phyloP scores from a whole-genome alignment of 1,140 invertebrate genomes.

The Zaprionus ghesquierei region DNA sequence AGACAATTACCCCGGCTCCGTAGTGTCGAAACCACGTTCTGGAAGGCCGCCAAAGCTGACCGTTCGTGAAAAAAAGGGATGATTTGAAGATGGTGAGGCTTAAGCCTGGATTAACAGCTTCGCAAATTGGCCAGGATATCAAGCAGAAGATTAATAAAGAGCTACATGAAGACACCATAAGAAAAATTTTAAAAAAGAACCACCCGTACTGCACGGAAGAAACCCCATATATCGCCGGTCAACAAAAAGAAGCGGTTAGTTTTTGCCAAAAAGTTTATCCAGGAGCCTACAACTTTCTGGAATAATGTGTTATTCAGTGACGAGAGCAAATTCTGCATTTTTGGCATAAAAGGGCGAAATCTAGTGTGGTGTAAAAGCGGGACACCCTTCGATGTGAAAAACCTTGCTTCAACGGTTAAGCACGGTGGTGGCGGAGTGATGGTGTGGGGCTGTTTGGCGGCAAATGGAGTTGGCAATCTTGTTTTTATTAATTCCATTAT shows the following conservation, averaged over 20 bases:
- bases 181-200: neutral
- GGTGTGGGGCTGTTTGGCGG: constrained; percentile 74
- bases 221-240: neutral
- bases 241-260: neutral
- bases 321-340: constrained; percentile 24
- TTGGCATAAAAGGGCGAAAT: constrained; percentile 15
- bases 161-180: neutral
- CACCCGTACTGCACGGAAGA: neutral
- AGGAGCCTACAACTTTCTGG: constrained; percentile 1
- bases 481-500: constrained; percentile 49
- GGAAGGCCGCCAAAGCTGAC: no score
- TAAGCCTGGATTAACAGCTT: neutral
- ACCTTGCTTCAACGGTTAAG: constrained; percentile 60
- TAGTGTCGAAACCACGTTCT: no score
- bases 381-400: constrained; percentile 12
- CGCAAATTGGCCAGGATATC: neutral
- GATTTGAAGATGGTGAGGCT: neutral
- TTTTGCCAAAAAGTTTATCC: neutral
- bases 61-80: neutral
- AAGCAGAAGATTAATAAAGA: neutral
- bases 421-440: constrained; percentile 69
- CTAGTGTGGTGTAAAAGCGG: constrained; percentile 4
- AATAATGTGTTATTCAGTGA: constrained; percentile 7
- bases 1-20: no score
- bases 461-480: constrained; percentile 53